phyloP scores from a whole-genome alignment of 2,113 vertebrate species.

The Pangasianodon hypophthalmus region DNA sequence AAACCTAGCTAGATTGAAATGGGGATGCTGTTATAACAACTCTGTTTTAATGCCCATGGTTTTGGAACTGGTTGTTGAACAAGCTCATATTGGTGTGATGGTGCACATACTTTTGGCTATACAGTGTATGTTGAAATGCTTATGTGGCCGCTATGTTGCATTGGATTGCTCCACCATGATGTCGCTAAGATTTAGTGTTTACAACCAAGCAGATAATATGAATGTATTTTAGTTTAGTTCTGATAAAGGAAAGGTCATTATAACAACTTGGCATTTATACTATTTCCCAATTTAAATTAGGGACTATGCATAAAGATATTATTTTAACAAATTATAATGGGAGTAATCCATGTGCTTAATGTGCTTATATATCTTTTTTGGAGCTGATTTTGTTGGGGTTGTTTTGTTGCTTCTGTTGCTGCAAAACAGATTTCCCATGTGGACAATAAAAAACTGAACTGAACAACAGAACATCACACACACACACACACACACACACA shows the following conservation, averaged over 20 bases:
- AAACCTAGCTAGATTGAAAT: not conserved
- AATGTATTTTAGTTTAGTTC: too few species aligned
- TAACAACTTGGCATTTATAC: too few species aligned
- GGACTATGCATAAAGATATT: too few species aligned
- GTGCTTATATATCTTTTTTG: not conserved
- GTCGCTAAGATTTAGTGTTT: too few species aligned
- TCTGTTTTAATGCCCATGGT: not conserved
- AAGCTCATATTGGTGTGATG: not conserved
- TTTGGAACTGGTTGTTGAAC: not conserved
- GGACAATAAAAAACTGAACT: constrained; percentile 3
- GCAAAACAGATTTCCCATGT: constrained; percentile 11
- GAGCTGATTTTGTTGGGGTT: not conserved
- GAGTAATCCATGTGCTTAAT: not conserved
- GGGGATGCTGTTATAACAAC: not conserved
- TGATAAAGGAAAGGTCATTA: too few species aligned
- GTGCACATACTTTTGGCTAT: not conserved
- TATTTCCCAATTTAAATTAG: too few species aligned
- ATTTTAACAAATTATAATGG: not conserved
- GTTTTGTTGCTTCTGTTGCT: not conserved
- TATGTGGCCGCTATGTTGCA: too few species aligned
- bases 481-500: not conserved
- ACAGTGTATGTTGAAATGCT: not conserved
- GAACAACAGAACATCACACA: not conserved
- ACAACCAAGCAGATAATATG: too few species aligned
- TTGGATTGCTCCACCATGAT: too few species aligned